Base-by-base conservation (phyloP, 2,113 vertebrate species). In the Carollia perspicillata region DNA sequence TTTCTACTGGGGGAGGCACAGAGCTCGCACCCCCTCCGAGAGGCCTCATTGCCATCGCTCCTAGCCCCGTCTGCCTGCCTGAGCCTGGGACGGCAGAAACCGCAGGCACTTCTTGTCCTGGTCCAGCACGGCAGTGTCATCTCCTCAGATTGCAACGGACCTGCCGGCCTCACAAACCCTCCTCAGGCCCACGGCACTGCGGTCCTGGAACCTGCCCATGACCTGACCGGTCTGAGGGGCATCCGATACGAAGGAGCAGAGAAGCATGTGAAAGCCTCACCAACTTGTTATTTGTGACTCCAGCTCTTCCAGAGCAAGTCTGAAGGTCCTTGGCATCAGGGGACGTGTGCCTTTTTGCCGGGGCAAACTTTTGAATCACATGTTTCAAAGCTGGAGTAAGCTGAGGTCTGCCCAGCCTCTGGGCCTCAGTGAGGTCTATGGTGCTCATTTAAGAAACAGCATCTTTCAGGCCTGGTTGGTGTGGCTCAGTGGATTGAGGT, bases 101-200 rank as follows among this genome's bases (percentile, higher is more conserved):
- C 11, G 0, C 0, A 20, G 37, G n/a, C 49, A 12, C 47, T 17
- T n/a, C 47, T 33, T 69, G 4, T 44, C 44, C 84, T 95, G 22
- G 17, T 53, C 49, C 49, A 28, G 53, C 60, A 63, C 11, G 8
- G 60, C 26, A 30, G 60, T 30, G 28, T 23, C 37, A 12, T 3
- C 75, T 71, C 7, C 2, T 37, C 79, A 42, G n/a, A 28, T 17
- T n/a, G 23, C 51, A 47, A 8, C 17, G 40, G 87, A 88, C 4
- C 0, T 0, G 49, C 33, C 23, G 5, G 0, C 8, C 37, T 22
- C 11, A 28, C 13, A 13, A 8, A 20, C 37, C 40, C 40, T 66
- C 4, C 26, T 33, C 10, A 18, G 83, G 58, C 11, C 4, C 12
- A 0, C 6, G 16, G 20, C 9, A 0, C 55, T 3, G 58, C 72